These are phyloP conservation scores for Gambusia affinis DNA, from an alignment of 2,113 vertebrate species.

Conservation along the genomic window DNA sequence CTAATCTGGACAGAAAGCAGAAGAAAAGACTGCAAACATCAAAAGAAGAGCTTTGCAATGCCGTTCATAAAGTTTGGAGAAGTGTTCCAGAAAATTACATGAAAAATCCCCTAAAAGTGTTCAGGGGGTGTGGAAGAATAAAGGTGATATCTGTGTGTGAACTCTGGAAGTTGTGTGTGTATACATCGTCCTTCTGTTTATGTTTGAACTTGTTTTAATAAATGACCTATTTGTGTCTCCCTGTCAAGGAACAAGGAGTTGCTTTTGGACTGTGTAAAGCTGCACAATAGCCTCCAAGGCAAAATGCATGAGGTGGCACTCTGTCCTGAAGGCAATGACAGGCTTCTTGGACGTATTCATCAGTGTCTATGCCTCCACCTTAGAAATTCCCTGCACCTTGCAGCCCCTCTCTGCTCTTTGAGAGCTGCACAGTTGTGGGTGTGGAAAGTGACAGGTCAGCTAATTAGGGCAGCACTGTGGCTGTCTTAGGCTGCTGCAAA, in stretches of 20 bases:
- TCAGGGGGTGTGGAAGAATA: background rate
- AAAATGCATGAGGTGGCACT: conserved; percentile 32
- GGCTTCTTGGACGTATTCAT: conserved; percentile 60
- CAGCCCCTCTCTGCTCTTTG: conserved; percentile 39
- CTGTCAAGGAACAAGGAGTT: background rate
- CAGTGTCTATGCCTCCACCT: conserved; percentile 48
- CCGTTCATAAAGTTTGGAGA: no score
- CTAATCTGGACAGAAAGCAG: background rate
- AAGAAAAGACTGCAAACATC: background rate
- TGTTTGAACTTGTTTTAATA: background rate
- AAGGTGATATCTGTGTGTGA: background rate
- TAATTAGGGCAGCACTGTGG: conserved; percentile 69
- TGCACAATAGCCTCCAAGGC: conserved; percentile 25
- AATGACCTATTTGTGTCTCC: background rate
- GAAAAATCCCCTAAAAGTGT: background rate
- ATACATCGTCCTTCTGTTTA: background rate
- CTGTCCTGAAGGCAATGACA: conserved; percentile 47
- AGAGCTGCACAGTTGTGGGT: conserved; percentile 61
- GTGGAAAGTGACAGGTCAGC: conserved; percentile 66
- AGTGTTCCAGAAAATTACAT: background rate
- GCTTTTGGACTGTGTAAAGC: conserved; percentile 10
- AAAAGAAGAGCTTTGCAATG: background rate
- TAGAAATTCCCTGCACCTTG: conserved; percentile 46
- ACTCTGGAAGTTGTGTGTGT: background rate
- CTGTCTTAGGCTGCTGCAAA: conserved; percentile 60